Conservation (phyloP, 2,113 vertebrate species). For the Forbesichthys agassizii region DNA sequence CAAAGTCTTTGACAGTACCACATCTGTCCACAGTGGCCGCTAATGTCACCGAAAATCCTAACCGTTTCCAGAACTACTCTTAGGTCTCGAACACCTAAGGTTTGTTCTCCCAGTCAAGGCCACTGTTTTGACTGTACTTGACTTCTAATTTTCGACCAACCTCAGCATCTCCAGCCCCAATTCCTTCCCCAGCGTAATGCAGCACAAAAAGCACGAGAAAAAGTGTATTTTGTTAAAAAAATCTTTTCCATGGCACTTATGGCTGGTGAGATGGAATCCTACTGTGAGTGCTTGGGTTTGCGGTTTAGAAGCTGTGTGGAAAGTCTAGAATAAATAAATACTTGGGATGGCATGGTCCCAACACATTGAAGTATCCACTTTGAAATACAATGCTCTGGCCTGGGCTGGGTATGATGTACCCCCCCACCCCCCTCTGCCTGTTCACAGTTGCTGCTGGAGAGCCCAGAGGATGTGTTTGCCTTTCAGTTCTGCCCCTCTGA, state of each 20-base stretch:
- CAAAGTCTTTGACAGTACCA: too few species aligned
- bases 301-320: constrained; percentile 23
- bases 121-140: constrained; percentile 11
- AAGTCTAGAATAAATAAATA: constrained; percentile 42
- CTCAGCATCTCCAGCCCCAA: neutral
- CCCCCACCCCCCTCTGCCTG: neutral
- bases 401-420: constrained; percentile 11
- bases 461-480: constrained; percentile 85
- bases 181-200: neutral
- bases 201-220: constrained; percentile 21
- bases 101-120: constrained; percentile 15
- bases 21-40: too few species aligned
- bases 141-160: constrained; percentile 6
- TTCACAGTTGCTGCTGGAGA: constrained; percentile 86
- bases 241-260: neutral
- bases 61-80: too few species aligned
- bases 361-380: constrained; percentile 26
- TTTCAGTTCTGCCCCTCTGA: constrained; percentile 90
- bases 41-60: too few species aligned
- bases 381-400: constrained; percentile 28
- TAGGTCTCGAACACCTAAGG: neutral
- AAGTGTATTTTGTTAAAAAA: constrained; percentile 19
- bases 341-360: constrained; percentile 15
- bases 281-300: constrained; percentile 23
- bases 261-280: constrained; percentile 27